Evolutionary conservation across 2,797 vertebrate species (phyloP), one percentile per base, ranked within the genome.

Genomic region (Hypotaenidia okinawae): DNA sequence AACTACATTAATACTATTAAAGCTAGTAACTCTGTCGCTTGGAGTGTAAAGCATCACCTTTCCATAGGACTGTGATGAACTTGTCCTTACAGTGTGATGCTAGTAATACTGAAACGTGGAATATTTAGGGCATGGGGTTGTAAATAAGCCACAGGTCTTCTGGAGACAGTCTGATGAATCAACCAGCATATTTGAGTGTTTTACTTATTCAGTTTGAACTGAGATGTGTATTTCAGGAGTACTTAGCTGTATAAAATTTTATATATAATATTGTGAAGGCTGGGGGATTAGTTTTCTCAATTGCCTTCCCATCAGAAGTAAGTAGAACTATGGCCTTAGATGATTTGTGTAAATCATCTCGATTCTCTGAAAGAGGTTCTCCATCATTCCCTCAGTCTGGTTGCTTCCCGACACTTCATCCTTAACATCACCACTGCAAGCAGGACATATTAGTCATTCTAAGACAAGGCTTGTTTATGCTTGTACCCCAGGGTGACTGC

Each of bases 161-260:
- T 64, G 66, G 87, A 97, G 95, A 55, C 59, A 89, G 75, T 93
- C 93, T 96, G 72, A 77, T 87, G 79, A 95, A 96, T 94, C 67
- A 85, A 84, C 32, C 73, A 94, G 80, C 73, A 67, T 51, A 84
- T 85, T 96, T 87, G 89, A 39, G 77, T 43, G 7, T 94, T 91
- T 84, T 91, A 74, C 95, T 96, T 88, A 94, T 96, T 98, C 37
- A 90, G 55, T 96, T 95, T 96, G 80, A 84, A 90, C 35, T 24
- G 32, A 90, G 91, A 45, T 66, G 23, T 85, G 73, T 68, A 79
- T 96, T 97, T 97, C 95, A 92, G 49, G 84, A 79, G 87, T 97
- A 81, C 66, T 84, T 61, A 86, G 72, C 93, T 51, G 52, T 64
- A 63, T 76, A 87, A 82, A 80, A 25, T 90, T 92, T 93, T 74